Evolutionary conservation across 2,888 invertebrate genomes (phyloP).

Genomic region (Coelinius sp.): DNA sequence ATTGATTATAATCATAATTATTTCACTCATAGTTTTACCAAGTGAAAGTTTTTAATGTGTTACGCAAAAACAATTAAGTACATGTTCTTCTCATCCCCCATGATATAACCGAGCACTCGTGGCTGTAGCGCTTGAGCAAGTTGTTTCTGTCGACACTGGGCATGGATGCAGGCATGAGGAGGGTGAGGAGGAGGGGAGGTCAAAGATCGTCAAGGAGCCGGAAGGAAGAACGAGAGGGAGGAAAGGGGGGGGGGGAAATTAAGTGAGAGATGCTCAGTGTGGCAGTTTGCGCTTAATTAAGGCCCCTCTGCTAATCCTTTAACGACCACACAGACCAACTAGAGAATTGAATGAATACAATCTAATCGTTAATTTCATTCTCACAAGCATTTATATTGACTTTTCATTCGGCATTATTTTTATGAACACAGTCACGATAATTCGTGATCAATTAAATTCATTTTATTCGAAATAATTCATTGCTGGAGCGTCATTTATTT

Average conservation of each 20-base stretch:
- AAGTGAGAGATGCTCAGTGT: constrained; percentile 26
- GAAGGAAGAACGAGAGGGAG: constrained; percentile 31
- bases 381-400: not conserved
- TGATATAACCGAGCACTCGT: no score
- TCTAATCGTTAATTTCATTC: not conserved
- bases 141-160: constrained; percentile 9
- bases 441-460: constrained; percentile 10
- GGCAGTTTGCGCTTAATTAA: constrained; percentile 47
- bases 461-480: constrained; percentile 6
- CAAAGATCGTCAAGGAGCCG: constrained; percentile 29
- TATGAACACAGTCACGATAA: constrained; percentile 11
- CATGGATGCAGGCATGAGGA: not conserved
- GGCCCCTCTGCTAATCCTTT: constrained; percentile 47
- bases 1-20: no score
- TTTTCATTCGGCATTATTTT: not conserved
- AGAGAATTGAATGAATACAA: not conserved
- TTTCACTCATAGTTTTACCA: no score
- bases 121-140: not conserved
- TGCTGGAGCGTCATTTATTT: not conserved
- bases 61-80: not conserved
- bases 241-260: constrained; percentile 14
- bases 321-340: constrained; percentile 41
- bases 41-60: not conserved
- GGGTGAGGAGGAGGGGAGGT: constrained; percentile 31
- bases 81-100: not conserved